phyloP scores from a whole-genome alignment of 2,888 invertebrate genomes.

The Eupeodes latifasciatus region DNA sequence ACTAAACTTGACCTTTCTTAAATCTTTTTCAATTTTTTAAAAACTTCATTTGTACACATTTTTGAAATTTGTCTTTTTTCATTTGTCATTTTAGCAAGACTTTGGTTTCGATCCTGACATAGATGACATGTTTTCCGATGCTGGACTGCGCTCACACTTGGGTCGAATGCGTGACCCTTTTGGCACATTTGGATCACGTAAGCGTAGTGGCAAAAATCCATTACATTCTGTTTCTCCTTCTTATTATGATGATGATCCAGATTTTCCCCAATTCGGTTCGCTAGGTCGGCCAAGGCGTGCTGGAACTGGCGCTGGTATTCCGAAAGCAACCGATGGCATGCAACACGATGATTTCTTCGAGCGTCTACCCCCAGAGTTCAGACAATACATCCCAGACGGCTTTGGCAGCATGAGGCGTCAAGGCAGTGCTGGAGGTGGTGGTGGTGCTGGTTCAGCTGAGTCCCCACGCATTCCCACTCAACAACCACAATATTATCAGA shows the following conservation, averaged over 20 bases:
- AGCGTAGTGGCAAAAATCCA: constrained; percentile 82
- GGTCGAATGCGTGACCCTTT: constrained; percentile 83
- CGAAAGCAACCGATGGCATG: constrained; percentile 73
- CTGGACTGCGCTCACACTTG: constrained; percentile 82
- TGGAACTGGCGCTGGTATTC: constrained; percentile 59
- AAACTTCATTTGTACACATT: not conserved
- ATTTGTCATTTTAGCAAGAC: constrained; percentile 80
- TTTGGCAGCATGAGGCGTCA: constrained; percentile 80
- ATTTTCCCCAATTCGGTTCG: constrained; percentile 83
- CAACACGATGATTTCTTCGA: constrained; percentile 81
- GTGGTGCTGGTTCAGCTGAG: constrained; percentile 50
- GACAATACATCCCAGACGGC: constrained; percentile 83
- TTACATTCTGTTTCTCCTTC: constrained; percentile 79
- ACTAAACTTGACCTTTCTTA: no score
- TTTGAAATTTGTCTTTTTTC: constrained; percentile 20
- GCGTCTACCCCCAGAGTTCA: constrained; percentile 83
- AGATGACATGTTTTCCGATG: constrained; percentile 81
- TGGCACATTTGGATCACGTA: constrained; percentile 82
- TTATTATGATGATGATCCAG: constrained; percentile 80
- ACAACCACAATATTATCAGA: constrained; percentile 77
- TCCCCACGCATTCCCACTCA: constrained; percentile 77
- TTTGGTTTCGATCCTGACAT: constrained; percentile 83
- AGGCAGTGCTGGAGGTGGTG: constrained; percentile 67
- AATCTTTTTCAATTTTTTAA: not conserved
- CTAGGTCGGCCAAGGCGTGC: constrained; percentile 80